phyloP scores from a whole-genome alignment of 2,113 vertebrate species.

The Anas platyrhynchos region DNA sequence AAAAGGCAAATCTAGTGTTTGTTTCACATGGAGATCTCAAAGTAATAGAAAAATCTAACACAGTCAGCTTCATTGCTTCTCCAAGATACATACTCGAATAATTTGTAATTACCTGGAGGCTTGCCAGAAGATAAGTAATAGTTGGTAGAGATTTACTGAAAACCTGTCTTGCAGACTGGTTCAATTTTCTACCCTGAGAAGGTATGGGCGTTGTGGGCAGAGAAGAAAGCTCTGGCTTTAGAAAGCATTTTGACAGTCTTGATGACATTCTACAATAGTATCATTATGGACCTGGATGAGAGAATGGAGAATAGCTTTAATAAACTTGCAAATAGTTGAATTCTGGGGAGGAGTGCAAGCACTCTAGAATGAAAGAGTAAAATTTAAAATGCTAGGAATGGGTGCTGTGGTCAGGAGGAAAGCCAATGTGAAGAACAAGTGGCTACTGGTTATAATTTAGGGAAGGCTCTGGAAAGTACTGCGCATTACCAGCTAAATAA shows the following conservation, averaged over 20 bases:
- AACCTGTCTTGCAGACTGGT: background rate
- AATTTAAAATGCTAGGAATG: background rate
- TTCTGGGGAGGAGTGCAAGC: background rate
- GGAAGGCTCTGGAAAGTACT: background rate
- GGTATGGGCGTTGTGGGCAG: background rate
- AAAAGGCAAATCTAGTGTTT: background rate
- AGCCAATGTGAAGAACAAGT: background rate
- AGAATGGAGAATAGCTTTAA: background rate
- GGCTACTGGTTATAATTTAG: background rate
- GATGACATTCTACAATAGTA: background rate
- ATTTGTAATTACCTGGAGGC: background rate
- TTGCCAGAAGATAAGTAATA: background rate
- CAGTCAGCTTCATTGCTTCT: background rate
- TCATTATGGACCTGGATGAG: background rate
- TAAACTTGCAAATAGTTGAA: background rate
- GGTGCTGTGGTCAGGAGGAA: background rate
- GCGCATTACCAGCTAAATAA: background rate
- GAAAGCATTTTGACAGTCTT: background rate
- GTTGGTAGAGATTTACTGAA: background rate
- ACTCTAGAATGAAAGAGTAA: background rate
- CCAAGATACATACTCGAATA: background rate
- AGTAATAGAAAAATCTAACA: background rate
- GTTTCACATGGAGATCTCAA: background rate
- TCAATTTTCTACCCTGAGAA: background rate
- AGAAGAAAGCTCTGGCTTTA: background rate